Evolutionary conservation across 2,113 vertebrate species (phyloP).

Genomic region (Paracanthobrama guichenoti): DNA sequence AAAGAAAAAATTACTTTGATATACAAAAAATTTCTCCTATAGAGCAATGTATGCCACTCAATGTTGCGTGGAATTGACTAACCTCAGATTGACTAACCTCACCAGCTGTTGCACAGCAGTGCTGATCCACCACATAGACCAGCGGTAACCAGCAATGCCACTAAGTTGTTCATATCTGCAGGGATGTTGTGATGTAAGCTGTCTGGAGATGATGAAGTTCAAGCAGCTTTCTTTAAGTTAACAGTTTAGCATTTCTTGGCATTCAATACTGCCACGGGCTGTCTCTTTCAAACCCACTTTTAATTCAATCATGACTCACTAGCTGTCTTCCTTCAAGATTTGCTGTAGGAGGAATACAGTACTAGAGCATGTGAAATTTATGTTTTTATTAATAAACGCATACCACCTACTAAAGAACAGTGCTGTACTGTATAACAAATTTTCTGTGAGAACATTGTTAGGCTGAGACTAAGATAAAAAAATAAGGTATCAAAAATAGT

Average conservation of each 20-base stretch:
- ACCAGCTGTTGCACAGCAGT: background rate
- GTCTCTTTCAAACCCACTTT: conserved; percentile 9
- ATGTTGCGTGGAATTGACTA: too few species aligned
- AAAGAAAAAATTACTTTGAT: background rate
- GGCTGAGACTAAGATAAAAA: background rate
- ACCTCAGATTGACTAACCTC: background rate
- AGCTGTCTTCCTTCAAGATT: conserved; percentile 32
- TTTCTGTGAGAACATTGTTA: conserved; percentile 7
- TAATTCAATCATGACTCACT: conserved; percentile 32
- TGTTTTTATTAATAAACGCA: conserved; percentile 1
- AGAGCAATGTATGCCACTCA: too few species aligned
- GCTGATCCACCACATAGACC: background rate
- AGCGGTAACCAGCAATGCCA: background rate
- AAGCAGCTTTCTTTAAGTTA: background rate
- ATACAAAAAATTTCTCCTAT: too few species aligned
- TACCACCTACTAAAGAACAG: conserved; percentile 19
- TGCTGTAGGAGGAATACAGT: conserved; percentile 29
- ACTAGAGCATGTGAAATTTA: conserved; percentile 1
- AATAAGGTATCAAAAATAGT: background rate
- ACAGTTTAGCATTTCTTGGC: conserved; percentile 5
- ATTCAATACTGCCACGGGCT: background rate
- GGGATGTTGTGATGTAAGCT: background rate
- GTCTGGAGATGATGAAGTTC: conserved; percentile 29
- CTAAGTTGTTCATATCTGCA: background rate
- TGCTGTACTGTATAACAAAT: background rate